These are phyloP conservation scores for Cetonia aurata DNA, from an alignment of 2,888 invertebrate genomes.

Conservation along the genomic window DNA sequence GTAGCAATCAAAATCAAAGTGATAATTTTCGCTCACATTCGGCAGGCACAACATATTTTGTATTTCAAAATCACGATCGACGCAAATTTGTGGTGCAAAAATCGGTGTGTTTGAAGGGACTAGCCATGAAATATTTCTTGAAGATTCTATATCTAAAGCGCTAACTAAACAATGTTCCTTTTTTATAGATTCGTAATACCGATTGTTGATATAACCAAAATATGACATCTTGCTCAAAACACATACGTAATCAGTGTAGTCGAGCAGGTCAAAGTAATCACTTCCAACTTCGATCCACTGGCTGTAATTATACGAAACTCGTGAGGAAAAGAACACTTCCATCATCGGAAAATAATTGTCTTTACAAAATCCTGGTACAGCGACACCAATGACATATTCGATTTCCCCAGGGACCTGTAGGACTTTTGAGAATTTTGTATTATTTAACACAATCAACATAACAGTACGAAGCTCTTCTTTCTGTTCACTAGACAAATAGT, in stretches of 20 bases:
- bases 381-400: neutral
- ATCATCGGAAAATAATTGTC: neutral
- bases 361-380: slow-evolving; percentile 13
- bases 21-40: neutral
- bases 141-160: neutral
- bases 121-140: slow-evolving; percentile 8
- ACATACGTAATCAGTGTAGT: neutral
- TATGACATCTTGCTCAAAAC: neutral
- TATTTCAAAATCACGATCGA: neutral
- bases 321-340: neutral
- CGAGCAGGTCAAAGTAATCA: neutral
- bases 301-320: neutral
- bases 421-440: neutral
- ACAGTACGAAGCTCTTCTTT: neutral
- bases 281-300: neutral
- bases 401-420: neutral
- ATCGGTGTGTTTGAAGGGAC: neutral
- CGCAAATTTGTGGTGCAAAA: neutral
- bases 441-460: neutral
- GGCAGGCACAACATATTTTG: neutral
- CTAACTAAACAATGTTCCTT: neutral
- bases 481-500: neutral
- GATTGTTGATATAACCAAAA: neutral
- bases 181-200: neutral
- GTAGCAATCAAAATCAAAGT: neutral